Evolutionary conservation across 2,797 vertebrate species (phyloP), one percentile per base, ranked within the genome.

Genomic region (Acanthis flammea): DNA sequence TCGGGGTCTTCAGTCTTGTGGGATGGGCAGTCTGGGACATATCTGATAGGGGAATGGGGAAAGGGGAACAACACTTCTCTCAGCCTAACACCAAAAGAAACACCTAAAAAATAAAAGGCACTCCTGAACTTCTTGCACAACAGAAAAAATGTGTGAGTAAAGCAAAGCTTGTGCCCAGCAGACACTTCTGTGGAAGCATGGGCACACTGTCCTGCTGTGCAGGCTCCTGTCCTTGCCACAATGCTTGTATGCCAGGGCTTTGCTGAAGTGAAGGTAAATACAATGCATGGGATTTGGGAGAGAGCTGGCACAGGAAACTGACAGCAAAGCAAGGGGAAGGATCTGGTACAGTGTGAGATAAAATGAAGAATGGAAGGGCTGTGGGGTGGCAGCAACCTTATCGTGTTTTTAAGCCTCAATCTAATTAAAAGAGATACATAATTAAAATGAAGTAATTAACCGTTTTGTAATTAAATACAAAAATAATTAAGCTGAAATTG

Each of bases 401-500:
- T 95, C 57, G 1, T 47, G 7, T 58, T 94, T 86, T 92, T 91
- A 57, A 86, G 85, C 75, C 74, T 93, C 78, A 78, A 88, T 94
- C 93, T 97, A 94, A 96, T 96, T 97, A 95, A 97, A 96, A 96
- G 86, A 96, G 94, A 96, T 96, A 94, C 86, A 93, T 93, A 97
- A 97, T 97, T 97, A 97, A 95, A 97, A 96, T 90, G 70, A 97
- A 95, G 94, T 89, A 97, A 97, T 98, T 96, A 97, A 96, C 95
- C 10, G 0, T 96, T 97, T 97, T 96, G 93, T 97, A 98, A 98
- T 98, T 97, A 98, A 97, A 98, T 97, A 96, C 88, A 93, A 96
- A 98, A 98, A 97, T 97, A 97, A 97, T 98, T 97, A 97, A 96
- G 91, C 92, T 94, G 93, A 97, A 98, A 98, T 97, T 96, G 97